These are phyloP conservation scores for Oreonectes daqikongensis DNA, from an alignment of 2,797 vertebrate genomes.

Conservation along the genomic window DNA sequence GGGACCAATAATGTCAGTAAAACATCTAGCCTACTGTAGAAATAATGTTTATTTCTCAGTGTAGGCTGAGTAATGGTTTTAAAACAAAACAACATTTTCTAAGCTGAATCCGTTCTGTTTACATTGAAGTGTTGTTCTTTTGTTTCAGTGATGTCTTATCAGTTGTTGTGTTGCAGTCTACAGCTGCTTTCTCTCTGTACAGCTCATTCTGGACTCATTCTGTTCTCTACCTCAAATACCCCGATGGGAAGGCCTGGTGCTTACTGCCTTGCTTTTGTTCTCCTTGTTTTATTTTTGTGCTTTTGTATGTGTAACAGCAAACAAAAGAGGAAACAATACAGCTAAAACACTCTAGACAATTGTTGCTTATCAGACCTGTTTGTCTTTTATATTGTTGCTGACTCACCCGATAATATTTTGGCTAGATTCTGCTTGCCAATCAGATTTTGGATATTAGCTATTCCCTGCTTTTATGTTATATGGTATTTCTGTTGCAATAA, in stretches of 20 bases:
- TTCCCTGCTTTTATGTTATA: background rate
- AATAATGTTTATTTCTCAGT: too few relatives aligned
- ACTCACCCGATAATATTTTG: background rate
- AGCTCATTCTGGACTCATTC: background rate
- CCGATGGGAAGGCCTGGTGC: background rate
- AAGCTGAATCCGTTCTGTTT: background rate
- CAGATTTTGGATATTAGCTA: background rate
- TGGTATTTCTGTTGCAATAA: constrained; percentile 10
- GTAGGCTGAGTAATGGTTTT: too few relatives aligned
- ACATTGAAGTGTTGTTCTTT: background rate
- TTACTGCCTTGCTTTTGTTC: background rate
- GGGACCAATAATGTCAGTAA: too few relatives aligned
- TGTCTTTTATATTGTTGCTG: background rate
- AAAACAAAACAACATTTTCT: background rate
- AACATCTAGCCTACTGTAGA: too few relatives aligned
- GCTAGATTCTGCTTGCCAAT: background rate
- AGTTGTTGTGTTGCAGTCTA: background rate
- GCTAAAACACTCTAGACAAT: background rate
- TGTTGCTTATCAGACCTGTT: background rate
- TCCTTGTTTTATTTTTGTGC: background rate
- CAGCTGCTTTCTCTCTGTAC: background rate
- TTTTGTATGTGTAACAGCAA: constrained; percentile 5
- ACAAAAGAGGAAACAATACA: constrained; percentile 22
- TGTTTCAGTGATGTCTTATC: background rate
- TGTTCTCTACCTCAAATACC: background rate